phyloP scores from a whole-genome alignment of 2,797 vertebrate species.

The Hippocampus kuda region DNA sequence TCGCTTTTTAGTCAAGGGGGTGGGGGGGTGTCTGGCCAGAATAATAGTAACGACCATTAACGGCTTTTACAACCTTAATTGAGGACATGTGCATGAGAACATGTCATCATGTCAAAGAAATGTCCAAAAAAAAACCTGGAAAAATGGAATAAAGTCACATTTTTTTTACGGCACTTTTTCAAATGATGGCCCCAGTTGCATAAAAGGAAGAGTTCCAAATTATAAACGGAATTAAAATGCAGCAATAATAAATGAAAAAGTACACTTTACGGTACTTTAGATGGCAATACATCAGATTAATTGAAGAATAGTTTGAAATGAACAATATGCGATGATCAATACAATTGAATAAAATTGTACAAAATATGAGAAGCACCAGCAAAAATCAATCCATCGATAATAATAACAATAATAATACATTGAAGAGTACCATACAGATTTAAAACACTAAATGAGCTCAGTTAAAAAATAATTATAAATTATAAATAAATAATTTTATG shows the following conservation, averaged over 20 bases:
- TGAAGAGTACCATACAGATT: too few relatives aligned
- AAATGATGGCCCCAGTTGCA: not conserved
- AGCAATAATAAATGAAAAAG: not conserved
- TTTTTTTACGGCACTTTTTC: not conserved
- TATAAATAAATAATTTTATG: too few relatives aligned
- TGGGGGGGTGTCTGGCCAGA: conserved; percentile 30
- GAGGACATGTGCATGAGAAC: conserved; percentile 10
- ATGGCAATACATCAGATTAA: not conserved
- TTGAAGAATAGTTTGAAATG: not conserved
- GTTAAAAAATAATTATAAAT: too few relatives aligned
- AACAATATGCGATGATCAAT: too few relatives aligned
- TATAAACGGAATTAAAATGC: not conserved
- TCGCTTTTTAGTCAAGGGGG: conserved; percentile 46
- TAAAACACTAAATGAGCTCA: too few relatives aligned
- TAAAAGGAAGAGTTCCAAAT: not conserved
- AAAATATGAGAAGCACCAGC: too few relatives aligned
- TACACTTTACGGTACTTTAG: not conserved
- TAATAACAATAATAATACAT: too few relatives aligned
- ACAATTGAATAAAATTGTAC: too few relatives aligned
- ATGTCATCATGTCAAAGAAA: not conserved
- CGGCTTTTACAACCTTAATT: conserved; percentile 46
- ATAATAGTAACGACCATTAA: conserved; percentile 60
- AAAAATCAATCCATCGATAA: too few relatives aligned
- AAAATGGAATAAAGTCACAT: not conserved
- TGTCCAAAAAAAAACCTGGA: not conserved